These are phyloP conservation scores for Procapra przewalskii DNA, from an alignment of 2,113 vertebrate genomes.

Conservation along the genomic window DNA sequence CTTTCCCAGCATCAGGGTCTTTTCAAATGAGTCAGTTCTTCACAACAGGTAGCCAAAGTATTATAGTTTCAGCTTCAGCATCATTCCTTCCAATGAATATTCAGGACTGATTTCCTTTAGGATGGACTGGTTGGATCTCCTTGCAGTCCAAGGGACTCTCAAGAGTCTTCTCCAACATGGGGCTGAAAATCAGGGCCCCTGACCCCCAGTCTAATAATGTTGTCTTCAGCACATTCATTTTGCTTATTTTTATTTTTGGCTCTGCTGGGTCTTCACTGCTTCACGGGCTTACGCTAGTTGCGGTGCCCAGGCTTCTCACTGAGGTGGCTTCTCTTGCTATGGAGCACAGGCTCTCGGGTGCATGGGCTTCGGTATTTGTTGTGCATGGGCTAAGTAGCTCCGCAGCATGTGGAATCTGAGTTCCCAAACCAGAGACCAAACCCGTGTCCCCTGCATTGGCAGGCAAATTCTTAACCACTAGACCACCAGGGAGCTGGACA, in stretches of 20 bases:
- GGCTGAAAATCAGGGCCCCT: neutral
- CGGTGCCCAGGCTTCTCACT: neutral
- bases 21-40: neutral
- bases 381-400: neutral
- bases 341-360: neutral
- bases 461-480: neutral
- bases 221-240: neutral
- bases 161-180: neutral
- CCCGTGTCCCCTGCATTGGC: neutral
- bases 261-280: neutral
- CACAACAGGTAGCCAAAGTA: neutral
- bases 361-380: neutral
- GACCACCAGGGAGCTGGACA: neutral
- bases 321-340: neutral
- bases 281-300: neutral
- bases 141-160: neutral
- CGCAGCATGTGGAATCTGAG: neutral
- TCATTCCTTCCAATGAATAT: neutral
- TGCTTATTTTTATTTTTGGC: neutral
- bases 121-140: neutral
- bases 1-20: neutral
- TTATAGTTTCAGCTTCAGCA: neutral
- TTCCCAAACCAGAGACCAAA: neutral
- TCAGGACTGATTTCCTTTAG: neutral
- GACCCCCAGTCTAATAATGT: neutral